These are phyloP conservation scores for Drosophila prostipennis DNA, from an alignment of 2,888 invertebrate species.

Conservation along the genomic window DNA sequence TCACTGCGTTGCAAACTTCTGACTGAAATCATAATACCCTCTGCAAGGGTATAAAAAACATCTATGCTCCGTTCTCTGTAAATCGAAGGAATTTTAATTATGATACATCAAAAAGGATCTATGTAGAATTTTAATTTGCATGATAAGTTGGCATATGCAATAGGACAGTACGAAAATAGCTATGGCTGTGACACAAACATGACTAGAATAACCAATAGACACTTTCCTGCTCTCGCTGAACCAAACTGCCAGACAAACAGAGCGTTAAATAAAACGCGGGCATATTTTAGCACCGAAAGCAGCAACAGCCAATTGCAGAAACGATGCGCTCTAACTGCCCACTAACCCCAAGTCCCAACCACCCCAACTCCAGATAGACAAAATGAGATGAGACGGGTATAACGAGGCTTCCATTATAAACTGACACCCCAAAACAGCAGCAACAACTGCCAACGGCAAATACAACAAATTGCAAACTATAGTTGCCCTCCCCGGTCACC, in stretches of 20 bases:
- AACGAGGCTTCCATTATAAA: slow-evolving; percentile 61
- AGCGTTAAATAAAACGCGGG: slow-evolving; percentile 66
- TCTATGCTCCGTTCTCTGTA: too few species aligned
- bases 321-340: slow-evolving; percentile 32
- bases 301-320: slow-evolving; percentile 67
- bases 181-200: slow-evolving; percentile 3
- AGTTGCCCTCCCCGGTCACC: neutral
- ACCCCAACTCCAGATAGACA: slow-evolving; percentile 35
- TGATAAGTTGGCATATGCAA: neutral
- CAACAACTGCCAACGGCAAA: slow-evolving; percentile 38
- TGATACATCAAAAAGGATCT: too few species aligned
- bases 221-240: neutral
- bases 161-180: slow-evolving; percentile 5
- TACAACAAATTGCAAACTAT: slow-evolving; percentile 70
- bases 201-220: slow-evolving; percentile 3
- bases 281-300: slow-evolving; percentile 60
- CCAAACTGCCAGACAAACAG: slow-evolving; percentile 1
- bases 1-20: too few species aligned
- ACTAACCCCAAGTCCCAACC: slow-evolving; percentile 1
- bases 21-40: too few species aligned
- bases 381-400: slow-evolving; percentile 49
- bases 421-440: slow-evolving; percentile 34
- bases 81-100: too few species aligned
- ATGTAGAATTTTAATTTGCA: neutral
- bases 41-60: too few species aligned